Evolutionary conservation across 2,113 vertebrate species (phyloP), one percentile per base, ranked within the genome.

Genomic region (Callocephalon fimbriatum): DNA sequence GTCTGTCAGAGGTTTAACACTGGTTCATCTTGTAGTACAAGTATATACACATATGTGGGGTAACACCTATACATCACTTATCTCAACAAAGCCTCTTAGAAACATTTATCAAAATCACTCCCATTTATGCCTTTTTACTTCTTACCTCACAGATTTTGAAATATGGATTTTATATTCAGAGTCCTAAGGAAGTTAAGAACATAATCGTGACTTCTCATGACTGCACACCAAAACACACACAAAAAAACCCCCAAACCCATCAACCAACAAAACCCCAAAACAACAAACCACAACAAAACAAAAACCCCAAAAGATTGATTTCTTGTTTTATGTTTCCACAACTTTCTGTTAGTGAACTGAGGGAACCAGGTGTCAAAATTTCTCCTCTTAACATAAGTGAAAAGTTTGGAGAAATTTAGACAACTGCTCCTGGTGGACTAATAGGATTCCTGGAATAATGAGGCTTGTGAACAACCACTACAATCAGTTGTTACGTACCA

Each of bases 31-130:
- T 76, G 15, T 50, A 88, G 72, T 59, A 90, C 31, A 81, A 44
- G 84, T 29, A 87, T 13, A 88, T 23, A 38, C 19, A 67, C 37
- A 65, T 21, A n/a, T 27, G 50, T n/a, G 51, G 61, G 22, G 47
- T 88, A 86, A 95, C 88, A 37, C 51, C 15, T 86, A 7, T 40
- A 62, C 5, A 4, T 70, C 76, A 88, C 31, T n/a, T 93, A 61
- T 37, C 68, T 84, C 91, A 94, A 80, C 23, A 96, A 96, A 94
- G 85, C 76, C 89, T 56, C 73, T 92, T 40, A 58, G 27, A 92
- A 75, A 79, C 27, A 37, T 62, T 82, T 72, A 74, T 23, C 1
- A 1, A 66, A 82, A 84, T 16, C 40, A 68, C 58, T 56, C 50
- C 40, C 19, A 37, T 75, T 62, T 58, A 79, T 6, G 12, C 15